These are phyloP conservation scores for Alectura lathami DNA, from an alignment of 2,113 vertebrate genomes.

Conservation along the genomic window DNA sequence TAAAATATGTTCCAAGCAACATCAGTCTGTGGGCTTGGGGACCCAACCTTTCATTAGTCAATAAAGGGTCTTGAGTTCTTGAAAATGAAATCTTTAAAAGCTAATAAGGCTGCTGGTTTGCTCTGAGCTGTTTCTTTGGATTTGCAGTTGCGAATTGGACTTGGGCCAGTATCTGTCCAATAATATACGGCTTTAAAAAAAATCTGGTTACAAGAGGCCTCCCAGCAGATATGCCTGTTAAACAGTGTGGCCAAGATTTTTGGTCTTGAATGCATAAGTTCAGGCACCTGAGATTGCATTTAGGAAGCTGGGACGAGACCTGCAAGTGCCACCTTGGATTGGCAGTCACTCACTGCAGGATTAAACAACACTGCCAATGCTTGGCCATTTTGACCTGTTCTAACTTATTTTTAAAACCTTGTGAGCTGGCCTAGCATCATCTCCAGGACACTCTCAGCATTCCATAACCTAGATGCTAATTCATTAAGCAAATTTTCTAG, in stretches of 20 bases:
- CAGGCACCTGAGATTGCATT: neutral
- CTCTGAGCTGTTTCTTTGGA: conserved; percentile 54
- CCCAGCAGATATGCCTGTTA: conserved; percentile 16
- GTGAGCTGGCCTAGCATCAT: neutral
- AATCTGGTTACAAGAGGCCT: conserved; percentile 21
- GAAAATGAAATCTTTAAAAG: conserved; percentile 73
- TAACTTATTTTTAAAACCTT: neutral
- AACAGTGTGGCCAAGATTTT: neutral
- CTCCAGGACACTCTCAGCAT: neutral
- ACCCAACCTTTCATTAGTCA: conserved; percentile 70
- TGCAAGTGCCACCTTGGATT: neutral
- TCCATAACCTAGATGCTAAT: neutral
- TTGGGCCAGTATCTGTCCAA: conserved; percentile 52
- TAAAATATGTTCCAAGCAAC: conserved; percentile 67
- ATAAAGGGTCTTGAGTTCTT: conserved; percentile 66
- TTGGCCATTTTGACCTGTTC: neutral
- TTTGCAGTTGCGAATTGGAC: conserved; percentile 57
- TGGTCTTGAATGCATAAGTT: neutral
- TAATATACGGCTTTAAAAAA: conserved; percentile 38
- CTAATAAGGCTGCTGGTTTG: conserved; percentile 63
- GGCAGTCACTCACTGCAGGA: neutral
- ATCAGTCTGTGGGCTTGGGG: conserved; percentile 64
- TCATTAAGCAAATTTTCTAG: neutral
- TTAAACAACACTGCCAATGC: neutral
- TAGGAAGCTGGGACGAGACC: neutral